Evolutionary conservation across 2,888 invertebrate species (phyloP).

Genomic region (Argyresthia albistria): DNA sequence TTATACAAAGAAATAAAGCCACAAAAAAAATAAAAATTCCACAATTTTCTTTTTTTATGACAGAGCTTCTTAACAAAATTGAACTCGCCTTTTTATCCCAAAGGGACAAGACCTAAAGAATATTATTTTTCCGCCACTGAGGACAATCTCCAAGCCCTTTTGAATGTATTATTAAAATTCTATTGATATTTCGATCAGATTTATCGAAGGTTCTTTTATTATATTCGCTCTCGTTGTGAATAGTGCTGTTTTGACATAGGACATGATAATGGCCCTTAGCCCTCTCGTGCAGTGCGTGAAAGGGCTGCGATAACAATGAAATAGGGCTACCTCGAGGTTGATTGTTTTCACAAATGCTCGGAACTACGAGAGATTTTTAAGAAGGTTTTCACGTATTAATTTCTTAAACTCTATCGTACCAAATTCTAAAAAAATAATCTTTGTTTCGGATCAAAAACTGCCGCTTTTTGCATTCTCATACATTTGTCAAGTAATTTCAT

Average conservation of each 20-base stretch:
- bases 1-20: too few relatives aligned
- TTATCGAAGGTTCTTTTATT: neutral
- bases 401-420: too few relatives aligned
- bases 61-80: constrained; percentile 38
- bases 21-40: too few relatives aligned
- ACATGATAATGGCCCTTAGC: neutral
- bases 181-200: constrained; percentile 29
- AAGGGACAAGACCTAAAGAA: constrained; percentile 36
- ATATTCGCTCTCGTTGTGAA: neutral
- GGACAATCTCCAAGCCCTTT: constrained; percentile 37
- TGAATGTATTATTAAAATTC: constrained; percentile 55
- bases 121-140: constrained; percentile 46
- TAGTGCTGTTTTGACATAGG: neutral
- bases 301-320: too few relatives aligned
- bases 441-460: too few relatives aligned
- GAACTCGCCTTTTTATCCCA: constrained; percentile 51
- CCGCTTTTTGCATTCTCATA: too few relatives aligned
- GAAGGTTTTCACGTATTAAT: too few relatives aligned
- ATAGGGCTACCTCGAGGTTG: neutral
- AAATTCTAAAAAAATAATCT: too few relatives aligned
- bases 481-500: too few relatives aligned
- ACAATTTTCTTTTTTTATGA: neutral
- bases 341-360: neutral
- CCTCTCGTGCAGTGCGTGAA: too few relatives aligned
- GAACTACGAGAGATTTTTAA: too few relatives aligned